Evolutionary conservation across 2,888 invertebrate species (phyloP).

Genomic region (Pollenia angustigena): DNA sequence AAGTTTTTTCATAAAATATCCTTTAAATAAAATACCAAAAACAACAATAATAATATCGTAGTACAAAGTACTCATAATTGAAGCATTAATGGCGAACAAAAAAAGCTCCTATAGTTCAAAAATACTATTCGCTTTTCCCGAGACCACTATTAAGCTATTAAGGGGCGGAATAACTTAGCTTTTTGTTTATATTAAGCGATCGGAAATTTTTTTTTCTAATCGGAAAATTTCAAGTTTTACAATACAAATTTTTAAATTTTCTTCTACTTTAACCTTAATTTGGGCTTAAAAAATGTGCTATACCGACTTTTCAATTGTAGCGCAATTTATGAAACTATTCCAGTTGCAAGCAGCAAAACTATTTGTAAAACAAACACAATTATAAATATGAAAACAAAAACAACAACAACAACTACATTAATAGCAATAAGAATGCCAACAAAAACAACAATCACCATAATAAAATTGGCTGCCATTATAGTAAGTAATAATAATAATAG

Average conservation of each 20-base stretch:
- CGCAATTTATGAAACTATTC: conserved; percentile 29
- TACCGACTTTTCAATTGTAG: not conserved
- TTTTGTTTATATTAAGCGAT: too few species aligned
- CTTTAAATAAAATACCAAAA: conserved; percentile 1
- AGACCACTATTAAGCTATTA: too few species aligned
- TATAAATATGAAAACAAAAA: conserved; percentile 17
- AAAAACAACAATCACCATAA: conserved; percentile 37
- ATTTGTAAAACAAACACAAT: conserved; percentile 42
- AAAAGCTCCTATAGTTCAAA: not conserved
- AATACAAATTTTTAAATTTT: too few species aligned
- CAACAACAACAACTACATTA: conserved; percentile 5
- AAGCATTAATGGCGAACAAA: not conserved
- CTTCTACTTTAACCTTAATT: too few species aligned
- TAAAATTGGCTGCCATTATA: conserved; percentile 60
- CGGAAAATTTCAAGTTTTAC: too few species aligned
- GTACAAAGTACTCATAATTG: not conserved
- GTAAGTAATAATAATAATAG: conserved; percentile 41
- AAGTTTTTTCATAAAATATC: conserved; percentile 42
- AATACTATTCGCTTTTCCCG: too few species aligned
- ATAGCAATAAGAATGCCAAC: not conserved
- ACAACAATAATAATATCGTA: not conserved
- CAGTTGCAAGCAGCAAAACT: conserved; percentile 29
- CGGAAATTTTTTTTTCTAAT: too few species aligned
- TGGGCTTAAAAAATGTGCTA: too few species aligned
- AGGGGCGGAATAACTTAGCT: too few species aligned